A percentile compares a stretch with the other conserved stretches of the same genome.
Conservation (phyloP, 2,888 invertebrate species). For the Mycalesis mineus region DNA sequence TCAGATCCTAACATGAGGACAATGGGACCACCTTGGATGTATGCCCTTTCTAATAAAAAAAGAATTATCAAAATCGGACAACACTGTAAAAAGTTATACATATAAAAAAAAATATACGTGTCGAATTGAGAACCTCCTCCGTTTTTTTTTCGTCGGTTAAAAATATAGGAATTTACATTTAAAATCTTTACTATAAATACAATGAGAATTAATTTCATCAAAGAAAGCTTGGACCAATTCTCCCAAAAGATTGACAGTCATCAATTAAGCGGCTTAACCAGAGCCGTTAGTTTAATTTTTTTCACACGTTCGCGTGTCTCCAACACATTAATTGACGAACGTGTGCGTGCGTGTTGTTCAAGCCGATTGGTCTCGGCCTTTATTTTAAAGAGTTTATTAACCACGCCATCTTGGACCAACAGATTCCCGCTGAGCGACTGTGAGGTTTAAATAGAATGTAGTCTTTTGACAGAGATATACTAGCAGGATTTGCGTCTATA, state of each 20-base stretch:
- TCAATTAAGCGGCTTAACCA: background rate
- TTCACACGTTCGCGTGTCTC: slow-evolving; percentile 43
- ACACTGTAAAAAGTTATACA: too few species aligned
- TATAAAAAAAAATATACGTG: too few species aligned
- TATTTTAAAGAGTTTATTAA: slow-evolving; percentile 35
- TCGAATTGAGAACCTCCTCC: too few species aligned
- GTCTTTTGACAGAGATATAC: background rate
- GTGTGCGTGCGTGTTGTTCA: slow-evolving; percentile 47
- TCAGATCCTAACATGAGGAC: too few species aligned
- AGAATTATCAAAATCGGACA: too few species aligned
- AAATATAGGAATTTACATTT: too few species aligned
- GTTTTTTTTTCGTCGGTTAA: too few species aligned
- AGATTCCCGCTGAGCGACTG: slow-evolving; percentile 33
- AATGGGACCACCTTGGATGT: too few species aligned
- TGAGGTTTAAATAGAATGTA: background rate
- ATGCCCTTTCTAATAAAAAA: too few species aligned
- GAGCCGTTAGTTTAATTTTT: slow-evolving; percentile 30
- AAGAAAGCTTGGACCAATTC: background rate
- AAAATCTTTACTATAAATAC: too few species aligned
- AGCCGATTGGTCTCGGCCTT: slow-evolving; percentile 45
- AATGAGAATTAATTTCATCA: background rate
- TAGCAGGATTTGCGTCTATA: background rate
- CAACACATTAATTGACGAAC: slow-evolving; percentile 43
- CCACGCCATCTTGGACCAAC: slow-evolving; percentile 40
- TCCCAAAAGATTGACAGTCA: background rate